phyloP scores from a whole-genome alignment of 2,113 vertebrate genomes.

The Trichechus manatus region DNA sequence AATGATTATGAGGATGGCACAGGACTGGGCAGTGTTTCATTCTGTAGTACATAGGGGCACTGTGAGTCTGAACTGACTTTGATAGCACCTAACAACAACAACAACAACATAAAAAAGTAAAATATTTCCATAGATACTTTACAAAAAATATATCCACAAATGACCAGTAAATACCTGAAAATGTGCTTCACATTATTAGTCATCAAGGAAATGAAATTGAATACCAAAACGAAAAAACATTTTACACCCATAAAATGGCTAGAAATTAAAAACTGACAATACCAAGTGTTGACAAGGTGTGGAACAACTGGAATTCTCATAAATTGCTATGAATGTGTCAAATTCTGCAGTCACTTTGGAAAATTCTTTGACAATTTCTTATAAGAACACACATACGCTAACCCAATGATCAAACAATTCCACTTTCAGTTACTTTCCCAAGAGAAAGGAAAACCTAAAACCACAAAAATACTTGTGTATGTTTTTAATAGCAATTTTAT shows the following conservation, averaged over 20 bases:
- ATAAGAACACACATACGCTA: background rate
- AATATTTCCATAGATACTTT: background rate
- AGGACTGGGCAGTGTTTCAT: too few species aligned
- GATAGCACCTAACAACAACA: too few species aligned
- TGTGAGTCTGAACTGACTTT: too few species aligned
- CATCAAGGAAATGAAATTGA: background rate
- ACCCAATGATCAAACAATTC: background rate
- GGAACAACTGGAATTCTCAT: background rate
- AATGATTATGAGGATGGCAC: too few species aligned
- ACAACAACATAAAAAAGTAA: background rate
- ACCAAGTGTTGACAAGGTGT: background rate
- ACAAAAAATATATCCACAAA: background rate
- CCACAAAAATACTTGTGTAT: background rate
- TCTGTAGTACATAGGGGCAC: too few species aligned
- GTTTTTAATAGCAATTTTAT: background rate
- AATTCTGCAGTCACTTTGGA: background rate
- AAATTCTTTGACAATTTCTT: background rate
- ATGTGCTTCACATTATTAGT: background rate
- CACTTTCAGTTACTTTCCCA: background rate
- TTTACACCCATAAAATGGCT: background rate
- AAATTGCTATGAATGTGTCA: background rate
- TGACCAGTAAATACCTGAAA: background rate
- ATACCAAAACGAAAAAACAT: background rate
- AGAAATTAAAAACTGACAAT: background rate
- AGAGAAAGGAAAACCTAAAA: background rate